Percentiles rank a stretch among this genome's conserved stretches.
phyloP scores from a whole-genome alignment of 2,113 vertebrate genomes.

The Agapornis roseicollis region DNA sequence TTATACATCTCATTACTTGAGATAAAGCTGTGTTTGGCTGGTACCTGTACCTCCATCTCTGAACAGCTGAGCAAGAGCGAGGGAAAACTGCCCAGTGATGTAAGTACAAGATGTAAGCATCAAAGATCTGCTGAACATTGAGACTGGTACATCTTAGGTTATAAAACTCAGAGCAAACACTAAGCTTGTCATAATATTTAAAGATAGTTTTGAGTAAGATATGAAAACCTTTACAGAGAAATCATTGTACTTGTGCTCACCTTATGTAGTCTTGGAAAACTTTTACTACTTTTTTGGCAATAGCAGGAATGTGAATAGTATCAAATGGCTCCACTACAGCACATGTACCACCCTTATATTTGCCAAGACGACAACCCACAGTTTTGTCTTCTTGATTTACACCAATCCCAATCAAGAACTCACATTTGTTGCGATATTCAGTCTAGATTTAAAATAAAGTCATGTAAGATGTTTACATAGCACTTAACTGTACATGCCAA shows the following conservation, averaged over 20 bases:
- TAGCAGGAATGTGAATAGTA: constrained; percentile 85
- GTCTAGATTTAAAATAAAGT: constrained; percentile 78
- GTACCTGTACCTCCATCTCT: neutral
- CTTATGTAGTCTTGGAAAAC: constrained; percentile 94
- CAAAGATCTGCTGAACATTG: neutral
- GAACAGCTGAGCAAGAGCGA: neutral
- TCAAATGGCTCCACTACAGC: constrained; percentile 91
- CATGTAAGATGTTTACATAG: neutral
- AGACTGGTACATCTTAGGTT: neutral
- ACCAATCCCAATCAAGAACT: constrained; percentile 91
- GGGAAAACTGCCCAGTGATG: neutral
- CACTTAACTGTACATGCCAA: neutral
- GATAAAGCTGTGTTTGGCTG: neutral
- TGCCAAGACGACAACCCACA: constrained; percentile 92
- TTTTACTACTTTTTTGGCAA: constrained; percentile 86
- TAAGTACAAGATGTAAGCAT: neutral
- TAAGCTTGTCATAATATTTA: neutral
- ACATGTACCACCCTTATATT: constrained; percentile 95
- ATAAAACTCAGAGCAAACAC: neutral
- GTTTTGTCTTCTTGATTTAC: constrained; percentile 92
- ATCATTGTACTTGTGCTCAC: constrained; percentile 68
- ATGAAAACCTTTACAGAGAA: neutral
- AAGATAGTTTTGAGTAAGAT: neutral
- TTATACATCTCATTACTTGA: neutral
- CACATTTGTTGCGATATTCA: constrained; percentile 96